Evolutionary conservation across 2,113 vertebrate species (phyloP).

Genomic region (Fulmarus glacialis): DNA sequence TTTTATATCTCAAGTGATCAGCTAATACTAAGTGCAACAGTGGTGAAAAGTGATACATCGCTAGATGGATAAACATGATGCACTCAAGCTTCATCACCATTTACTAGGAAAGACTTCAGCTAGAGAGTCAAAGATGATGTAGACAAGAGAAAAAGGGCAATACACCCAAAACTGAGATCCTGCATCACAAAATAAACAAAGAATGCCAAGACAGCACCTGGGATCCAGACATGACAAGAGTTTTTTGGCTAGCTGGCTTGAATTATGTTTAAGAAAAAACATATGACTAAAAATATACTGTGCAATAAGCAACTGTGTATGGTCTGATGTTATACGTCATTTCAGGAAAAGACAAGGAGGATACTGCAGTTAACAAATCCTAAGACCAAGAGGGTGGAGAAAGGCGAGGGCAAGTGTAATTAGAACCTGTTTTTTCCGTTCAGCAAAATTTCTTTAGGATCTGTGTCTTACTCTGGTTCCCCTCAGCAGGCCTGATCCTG

Average conservation of each 20-base stretch:
- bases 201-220: background rate
- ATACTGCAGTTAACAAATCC: background rate
- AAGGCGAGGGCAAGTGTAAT: background rate
- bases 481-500: background rate
- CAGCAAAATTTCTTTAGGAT: background rate
- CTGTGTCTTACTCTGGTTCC: background rate
- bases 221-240: background rate
- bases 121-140: background rate
- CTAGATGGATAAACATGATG: background rate
- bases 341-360: background rate
- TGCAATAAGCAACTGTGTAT: background rate
- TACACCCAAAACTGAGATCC: no score
- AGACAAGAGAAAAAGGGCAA: background rate
- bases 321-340: background rate
- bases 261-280: background rate
- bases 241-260: background rate
- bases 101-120: background rate
- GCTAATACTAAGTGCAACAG: background rate
- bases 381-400: background rate
- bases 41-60: background rate
- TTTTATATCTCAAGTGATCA: constrained; percentile 17
- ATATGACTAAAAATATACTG: background rate
- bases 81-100: background rate
- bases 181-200: background rate
- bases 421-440: background rate